Conservation (phyloP, 2,888 invertebrate species). For the Torymus auratus region DNA sequence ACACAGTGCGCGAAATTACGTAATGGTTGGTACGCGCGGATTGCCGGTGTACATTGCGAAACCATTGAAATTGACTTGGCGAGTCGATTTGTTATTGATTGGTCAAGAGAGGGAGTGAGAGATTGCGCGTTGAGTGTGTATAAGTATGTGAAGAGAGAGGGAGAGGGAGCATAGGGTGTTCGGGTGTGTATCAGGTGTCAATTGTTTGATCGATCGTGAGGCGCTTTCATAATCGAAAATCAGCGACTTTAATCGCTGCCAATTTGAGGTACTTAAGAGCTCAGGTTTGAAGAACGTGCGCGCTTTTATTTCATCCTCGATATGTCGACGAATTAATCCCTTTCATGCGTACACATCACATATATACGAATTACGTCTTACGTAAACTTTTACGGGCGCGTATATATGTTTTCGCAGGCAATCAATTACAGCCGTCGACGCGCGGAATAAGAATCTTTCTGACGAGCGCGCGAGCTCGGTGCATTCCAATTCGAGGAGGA, state of each 20-base stretch:
- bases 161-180: background rate
- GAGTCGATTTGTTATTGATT: conserved; percentile 29
- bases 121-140: background rate
- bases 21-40: conserved; percentile 16
- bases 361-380: background rate
- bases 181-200: conserved; percentile 36
- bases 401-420: too few species aligned
- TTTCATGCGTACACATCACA: background rate
- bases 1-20: conserved; percentile 11
- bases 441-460: background rate
- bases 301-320: background rate
- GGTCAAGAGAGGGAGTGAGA: background rate
- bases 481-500: conserved; percentile 1
- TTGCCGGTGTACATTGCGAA: conserved; percentile 3
- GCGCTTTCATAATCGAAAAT: conserved; percentile 25
- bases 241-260: conserved; percentile 23
- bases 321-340: conserved; percentile 22
- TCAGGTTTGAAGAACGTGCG: conserved; percentile 12
- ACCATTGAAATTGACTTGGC: conserved; percentile 25
- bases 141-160: too few species aligned
- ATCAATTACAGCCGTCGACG: conserved; percentile 14
- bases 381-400: conserved; percentile 1
- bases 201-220: conserved; percentile 34
- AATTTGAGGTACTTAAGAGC: conserved; percentile 15
- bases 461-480: too few species aligned